A percentile compares a stretch with the other conserved stretches of the same genome.
Evolutionary conservation across 2,888 invertebrate species (phyloP).

Genomic region (Drosophila kambysellisi): DNA sequence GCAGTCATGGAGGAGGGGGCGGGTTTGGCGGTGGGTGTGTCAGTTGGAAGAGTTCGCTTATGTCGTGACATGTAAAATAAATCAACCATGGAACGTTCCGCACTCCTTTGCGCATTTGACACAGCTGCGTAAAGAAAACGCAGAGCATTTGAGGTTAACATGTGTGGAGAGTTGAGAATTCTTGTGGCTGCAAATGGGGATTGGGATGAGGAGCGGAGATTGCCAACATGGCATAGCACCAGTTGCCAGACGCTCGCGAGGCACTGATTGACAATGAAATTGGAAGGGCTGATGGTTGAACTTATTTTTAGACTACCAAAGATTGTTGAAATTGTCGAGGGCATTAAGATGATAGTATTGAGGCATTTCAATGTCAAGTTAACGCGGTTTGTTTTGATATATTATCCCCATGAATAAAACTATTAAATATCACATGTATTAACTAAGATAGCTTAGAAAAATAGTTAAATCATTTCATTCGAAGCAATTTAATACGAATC

Average conservation of each 20-base stretch:
- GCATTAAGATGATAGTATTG: conserved; percentile 2
- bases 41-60: conserved; percentile 67
- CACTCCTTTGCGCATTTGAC: conserved; percentile 20
- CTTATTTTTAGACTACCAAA: conserved; percentile 3
- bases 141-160: conserved; percentile 52
- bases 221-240: conserved; percentile 21
- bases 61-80: conserved; percentile 80
- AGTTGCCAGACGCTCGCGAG: conserved; percentile 33
- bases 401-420: background rate
- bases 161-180: conserved; percentile 25
- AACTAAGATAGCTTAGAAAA: background rate
- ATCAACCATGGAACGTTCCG: conserved; percentile 63
- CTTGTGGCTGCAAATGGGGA: conserved; percentile 7
- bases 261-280: conserved; percentile 60
- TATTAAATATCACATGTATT: background rate
- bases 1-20: conserved; percentile 32
- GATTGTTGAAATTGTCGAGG: conserved; percentile 1
- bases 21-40: conserved; percentile 46
- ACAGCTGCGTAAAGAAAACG: conserved; percentile 57
- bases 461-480: background rate
- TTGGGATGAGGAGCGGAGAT: background rate
- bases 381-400: background rate
- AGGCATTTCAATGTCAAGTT: conserved; percentile 1
- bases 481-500: background rate
- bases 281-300: conserved; percentile 38